Evolutionary conservation across 2,888 invertebrate species (phyloP), one percentile per base, ranked within the genome.

Genomic region (Mesochorus sp.): DNA sequence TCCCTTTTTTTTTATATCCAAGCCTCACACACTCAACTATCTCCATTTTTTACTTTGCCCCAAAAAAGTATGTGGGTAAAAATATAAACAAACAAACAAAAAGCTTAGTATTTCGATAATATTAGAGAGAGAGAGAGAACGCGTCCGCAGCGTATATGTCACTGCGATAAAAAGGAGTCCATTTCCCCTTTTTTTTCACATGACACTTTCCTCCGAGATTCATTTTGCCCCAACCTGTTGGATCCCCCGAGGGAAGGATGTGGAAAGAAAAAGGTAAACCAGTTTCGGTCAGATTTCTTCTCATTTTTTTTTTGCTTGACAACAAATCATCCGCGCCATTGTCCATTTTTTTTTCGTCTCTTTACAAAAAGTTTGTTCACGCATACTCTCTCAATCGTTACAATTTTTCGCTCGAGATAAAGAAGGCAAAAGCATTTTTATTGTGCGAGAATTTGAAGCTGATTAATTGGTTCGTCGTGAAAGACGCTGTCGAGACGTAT

Each of bases 151-250:
- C 31, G 19, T 24, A 57, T 59, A 37, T n/a, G 31, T 28, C 51
- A 19, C 3, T n/a, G 4, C 42, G 51, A 62, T 34, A 55, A 61
- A 61, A 49, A 55, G 24, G 37, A 28, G n/a, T 34, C 10, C 21
- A 53, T 37, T 37, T 31, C n/a, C 26, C 17, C 31, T 55, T 49
- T 49, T 61, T 61, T 67, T 26, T 26, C 28, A 62, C 21, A 24
- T 12, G 12, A 8, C 10, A 4, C 14, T 6, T 42, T 26, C 37
- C 2, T 70, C n/a, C 17, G 21, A n/a, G n/a, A n/a, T n/a, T n/a
- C n/a, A n/a, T n/a, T n/a, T n/a, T n/a, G 1, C 37, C 26, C 26
- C 74, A 67, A 75, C 74, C 74, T 75, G 74, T 75, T 75, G 67
- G 67, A 75, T 34, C 67, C 14, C 31, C 31, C 31, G 66, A 4